Evolutionary conservation across 2,888 invertebrate genomes (phyloP).

Genomic region (Bembecia ichneumoniformis): DNA sequence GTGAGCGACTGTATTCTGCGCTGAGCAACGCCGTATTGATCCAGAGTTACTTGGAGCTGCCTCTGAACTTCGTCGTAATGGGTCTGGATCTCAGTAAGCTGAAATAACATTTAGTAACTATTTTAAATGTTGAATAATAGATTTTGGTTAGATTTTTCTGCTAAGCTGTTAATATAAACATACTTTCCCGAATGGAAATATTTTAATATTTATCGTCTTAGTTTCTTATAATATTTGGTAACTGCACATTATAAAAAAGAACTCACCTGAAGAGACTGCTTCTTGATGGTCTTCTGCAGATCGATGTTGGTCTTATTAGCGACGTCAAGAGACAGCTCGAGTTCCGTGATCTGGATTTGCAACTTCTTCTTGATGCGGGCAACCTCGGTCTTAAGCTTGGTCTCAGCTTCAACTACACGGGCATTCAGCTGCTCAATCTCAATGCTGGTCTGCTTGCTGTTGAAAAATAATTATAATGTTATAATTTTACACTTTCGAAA

Average conservation of each 20-base stretch:
- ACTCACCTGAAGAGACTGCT: constrained; percentile 89
- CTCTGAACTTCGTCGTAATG: constrained; percentile 97
- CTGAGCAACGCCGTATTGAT: constrained; percentile 92
- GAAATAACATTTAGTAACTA: constrained; percentile 1
- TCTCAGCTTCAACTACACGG: constrained; percentile 96
- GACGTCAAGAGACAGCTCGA: constrained; percentile 96
- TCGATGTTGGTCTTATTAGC: constrained; percentile 99
- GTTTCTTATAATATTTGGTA: background rate
- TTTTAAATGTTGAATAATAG: background rate
- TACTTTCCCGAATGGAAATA: background rate
- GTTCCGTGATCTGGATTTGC: constrained; percentile 96
- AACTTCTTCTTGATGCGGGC: constrained; percentile 99
- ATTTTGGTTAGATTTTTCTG: constrained; percentile 2
- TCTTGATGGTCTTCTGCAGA: constrained; percentile 97
- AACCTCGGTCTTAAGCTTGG: constrained; percentile 95
- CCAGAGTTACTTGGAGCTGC: constrained; percentile 94
- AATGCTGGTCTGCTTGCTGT: constrained; percentile 96
- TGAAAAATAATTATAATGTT: constrained; percentile 15
- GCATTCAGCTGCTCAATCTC: constrained; percentile 97
- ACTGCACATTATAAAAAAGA: background rate
- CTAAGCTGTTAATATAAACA: background rate
- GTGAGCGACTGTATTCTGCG: constrained; percentile 92
- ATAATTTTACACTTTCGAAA: background rate
- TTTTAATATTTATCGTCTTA: background rate
- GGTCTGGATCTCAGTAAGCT: constrained; percentile 91